These are phyloP conservation scores for Diaperis boleti DNA, from an alignment of 2,888 invertebrate species.

Conservation along the genomic window DNA sequence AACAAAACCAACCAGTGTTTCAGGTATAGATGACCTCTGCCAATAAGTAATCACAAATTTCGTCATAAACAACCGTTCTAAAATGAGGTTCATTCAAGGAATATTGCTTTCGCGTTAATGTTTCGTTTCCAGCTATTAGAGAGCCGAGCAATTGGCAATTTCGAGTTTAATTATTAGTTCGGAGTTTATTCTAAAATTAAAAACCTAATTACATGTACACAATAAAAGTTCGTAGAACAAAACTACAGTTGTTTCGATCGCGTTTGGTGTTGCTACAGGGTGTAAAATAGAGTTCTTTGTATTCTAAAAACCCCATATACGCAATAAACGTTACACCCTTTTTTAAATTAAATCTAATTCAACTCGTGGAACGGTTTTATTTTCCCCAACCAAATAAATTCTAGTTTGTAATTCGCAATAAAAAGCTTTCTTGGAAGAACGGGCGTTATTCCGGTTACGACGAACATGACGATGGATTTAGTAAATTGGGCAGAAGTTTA, in stretches of 20 bases:
- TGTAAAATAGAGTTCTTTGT: background rate
- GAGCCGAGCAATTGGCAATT: conserved; percentile 19
- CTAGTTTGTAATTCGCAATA: conserved; percentile 21
- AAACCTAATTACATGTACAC: conserved; percentile 8
- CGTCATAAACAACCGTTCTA: too few relatives aligned
- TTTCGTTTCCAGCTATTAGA: background rate
- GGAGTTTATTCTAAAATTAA: conserved; percentile 14
- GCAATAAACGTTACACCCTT: background rate
- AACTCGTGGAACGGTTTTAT: background rate
- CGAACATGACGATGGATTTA: conserved; percentile 7
- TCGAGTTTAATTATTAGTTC: conserved; percentile 15
- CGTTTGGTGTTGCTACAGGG: background rate
- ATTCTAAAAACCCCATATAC: background rate
- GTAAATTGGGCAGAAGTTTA: conserved; percentile 8
- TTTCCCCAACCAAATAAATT: conserved; percentile 3
- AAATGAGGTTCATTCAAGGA: background rate
- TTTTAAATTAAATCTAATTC: conserved; percentile 11
- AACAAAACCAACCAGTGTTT: too few relatives aligned
- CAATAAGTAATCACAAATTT: too few relatives aligned
- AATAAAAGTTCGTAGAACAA: conserved; percentile 13
- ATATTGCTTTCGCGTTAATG: background rate
- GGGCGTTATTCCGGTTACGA: conserved; percentile 4
- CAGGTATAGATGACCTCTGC: too few relatives aligned
- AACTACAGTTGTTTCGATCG: background rate
- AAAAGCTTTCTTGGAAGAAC: conserved; percentile 3